Conservation (phyloP, 2,797 vertebrate species). For the Oreonectes daqikongensis region DNA sequence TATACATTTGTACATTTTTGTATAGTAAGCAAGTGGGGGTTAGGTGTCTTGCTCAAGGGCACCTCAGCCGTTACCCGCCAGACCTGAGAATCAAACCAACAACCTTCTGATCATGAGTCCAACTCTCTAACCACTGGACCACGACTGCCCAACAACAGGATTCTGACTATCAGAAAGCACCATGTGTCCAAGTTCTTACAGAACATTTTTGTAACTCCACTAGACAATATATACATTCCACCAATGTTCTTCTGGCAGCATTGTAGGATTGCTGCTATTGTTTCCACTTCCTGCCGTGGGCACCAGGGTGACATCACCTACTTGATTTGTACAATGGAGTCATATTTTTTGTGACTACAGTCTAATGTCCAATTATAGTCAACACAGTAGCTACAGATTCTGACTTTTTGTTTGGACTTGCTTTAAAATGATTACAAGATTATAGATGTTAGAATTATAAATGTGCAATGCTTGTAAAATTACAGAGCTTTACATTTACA, state of each 20-base stretch:
- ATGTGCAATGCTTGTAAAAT: background rate
- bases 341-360: slow-evolving; percentile 11
- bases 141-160: too few relatives aligned
- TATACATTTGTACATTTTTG: too few relatives aligned
- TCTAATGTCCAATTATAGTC: background rate
- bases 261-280: slow-evolving; percentile 21
- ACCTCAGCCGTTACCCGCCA: too few relatives aligned
- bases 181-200: background rate
- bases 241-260: background rate
- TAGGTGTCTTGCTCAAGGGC: too few relatives aligned
- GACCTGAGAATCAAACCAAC: too few relatives aligned
- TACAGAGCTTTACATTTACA: too few relatives aligned
- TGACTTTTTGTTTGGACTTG: too few relatives aligned
- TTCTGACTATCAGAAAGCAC: background rate
- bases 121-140: too few relatives aligned
- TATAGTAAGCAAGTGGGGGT: too few relatives aligned
- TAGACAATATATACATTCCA: slow-evolving; percentile 23
- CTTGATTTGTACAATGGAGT: slow-evolving; percentile 30
- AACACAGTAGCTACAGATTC: background rate
- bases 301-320: slow-evolving; percentile 37
- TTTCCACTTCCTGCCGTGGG: slow-evolving; percentile 49
- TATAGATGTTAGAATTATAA: too few relatives aligned
- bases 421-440: too few relatives aligned
- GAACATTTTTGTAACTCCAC: background rate
- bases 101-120: too few relatives aligned